Percentiles rank a stretch among this genome's conserved stretches.
Evolutionary conservation across 2,113 vertebrate genomes (phyloP).

Genomic region (Protobothrops flavoviridis): DNA sequence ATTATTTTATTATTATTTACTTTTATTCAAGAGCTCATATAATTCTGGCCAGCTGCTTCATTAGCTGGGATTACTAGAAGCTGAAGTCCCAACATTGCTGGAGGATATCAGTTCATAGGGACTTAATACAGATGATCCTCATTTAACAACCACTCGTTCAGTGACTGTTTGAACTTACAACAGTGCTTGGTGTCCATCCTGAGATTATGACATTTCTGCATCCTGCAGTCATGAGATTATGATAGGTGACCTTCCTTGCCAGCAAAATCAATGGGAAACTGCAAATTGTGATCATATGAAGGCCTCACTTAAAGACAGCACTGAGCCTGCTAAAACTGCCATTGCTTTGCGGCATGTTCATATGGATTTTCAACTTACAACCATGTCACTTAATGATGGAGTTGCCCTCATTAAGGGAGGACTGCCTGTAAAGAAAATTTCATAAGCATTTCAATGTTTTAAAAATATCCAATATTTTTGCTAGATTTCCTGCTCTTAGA

Average conservation of each 20-base stretch:
- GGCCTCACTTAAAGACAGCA: not conserved
- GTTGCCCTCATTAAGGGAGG: not conserved
- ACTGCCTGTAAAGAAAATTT: not conserved
- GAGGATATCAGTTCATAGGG: not conserved
- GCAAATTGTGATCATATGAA: not conserved
- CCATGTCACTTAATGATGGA: not conserved
- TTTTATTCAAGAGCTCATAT: not conserved
- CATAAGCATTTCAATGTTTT: not conserved
- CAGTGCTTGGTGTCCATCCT: not conserved
- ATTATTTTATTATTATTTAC: not conserved
- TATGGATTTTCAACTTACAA: not conserved
- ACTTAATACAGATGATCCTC: not conserved
- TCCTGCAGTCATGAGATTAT: not conserved
- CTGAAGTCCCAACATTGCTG: not conserved
- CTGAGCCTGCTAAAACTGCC: not conserved
- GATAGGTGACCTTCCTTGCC: not conserved
- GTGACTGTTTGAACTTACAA: not conserved
- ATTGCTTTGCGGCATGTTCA: not conserved
- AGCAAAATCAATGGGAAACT: not conserved
- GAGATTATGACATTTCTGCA: not conserved
- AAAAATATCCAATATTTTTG: not conserved
- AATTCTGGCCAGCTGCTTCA: not conserved
- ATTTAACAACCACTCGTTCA: not conserved
- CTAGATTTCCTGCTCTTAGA: not conserved
- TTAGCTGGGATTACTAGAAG: not conserved